phyloP scores from a whole-genome alignment of 2,113 vertebrate species.

The Vicugna pacos region DNA sequence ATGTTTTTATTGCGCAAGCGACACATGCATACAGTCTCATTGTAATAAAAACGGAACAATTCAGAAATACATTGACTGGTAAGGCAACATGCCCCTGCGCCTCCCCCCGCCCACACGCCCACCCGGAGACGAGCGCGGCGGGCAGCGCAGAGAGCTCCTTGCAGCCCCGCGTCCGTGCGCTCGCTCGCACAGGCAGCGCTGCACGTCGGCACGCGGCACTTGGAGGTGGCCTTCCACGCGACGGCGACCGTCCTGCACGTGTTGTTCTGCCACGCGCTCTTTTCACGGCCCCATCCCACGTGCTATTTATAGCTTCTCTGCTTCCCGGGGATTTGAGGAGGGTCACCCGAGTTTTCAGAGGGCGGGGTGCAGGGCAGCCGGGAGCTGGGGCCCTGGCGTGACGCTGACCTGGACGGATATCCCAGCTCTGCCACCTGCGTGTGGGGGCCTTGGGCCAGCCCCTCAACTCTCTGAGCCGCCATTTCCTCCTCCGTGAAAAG shows the following conservation, averaged over 20 bases:
- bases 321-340: neutral
- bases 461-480: neutral
- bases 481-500: neutral
- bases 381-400: neutral
- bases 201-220: accelerated
- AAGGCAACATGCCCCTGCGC: neutral
- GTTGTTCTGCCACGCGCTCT: neutral
- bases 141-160: neutral
- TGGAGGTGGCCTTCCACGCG: neutral
- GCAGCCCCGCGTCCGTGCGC: neutral
- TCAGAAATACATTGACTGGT: neutral
- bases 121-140: neutral
- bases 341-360: neutral
- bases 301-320: conserved; percentile 13
- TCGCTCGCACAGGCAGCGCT: neutral
- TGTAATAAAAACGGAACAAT: neutral
- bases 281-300: neutral
- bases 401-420: neutral
- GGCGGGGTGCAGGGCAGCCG: neutral
- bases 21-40: neutral
- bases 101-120: neutral
- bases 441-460: neutral
- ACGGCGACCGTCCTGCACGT: neutral
- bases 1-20: neutral
- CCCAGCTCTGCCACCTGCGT: neutral